Base-by-base conservation (phyloP, 1,140 invertebrate species). In the Oreohelix idahoensis region DNA sequence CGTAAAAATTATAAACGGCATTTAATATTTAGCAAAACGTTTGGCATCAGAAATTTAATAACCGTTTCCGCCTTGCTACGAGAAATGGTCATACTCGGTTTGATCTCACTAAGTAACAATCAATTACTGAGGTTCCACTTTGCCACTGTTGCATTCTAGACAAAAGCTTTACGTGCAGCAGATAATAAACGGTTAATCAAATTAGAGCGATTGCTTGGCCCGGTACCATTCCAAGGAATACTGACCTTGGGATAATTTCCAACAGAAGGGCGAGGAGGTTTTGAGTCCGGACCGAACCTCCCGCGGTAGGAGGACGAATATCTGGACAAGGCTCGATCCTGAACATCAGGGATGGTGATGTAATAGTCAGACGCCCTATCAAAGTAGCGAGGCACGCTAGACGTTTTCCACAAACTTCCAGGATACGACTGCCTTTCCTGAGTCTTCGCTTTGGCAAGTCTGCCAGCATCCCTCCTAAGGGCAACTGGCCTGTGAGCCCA, bases 201-300 rank as follows among this genome's bases (percentile, higher is more conserved):
- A 79, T 85, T 85, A 17, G 84, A 53, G 36, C 80, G 71, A 71
- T 85, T 85, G 84, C 84, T 85, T 53, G 84, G 81, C 75, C 63
- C 77, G 15, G 26, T 20, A 23, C 81, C 84, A 20, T 75, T 79
- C 81, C 80, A 36, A 15, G 81, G 84, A 35, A 85, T 76, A 69
- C 73, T 79, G 10, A 84, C 84, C 80, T 79, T 26, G 26, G 84
- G 80, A 35, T 79, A 85, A 32, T 45, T 81, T 32, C 20, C 77
- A n/a, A 83, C 51, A 20, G 76, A 83, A 26, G 77, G 74, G 8
- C 80, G 76, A 29, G 75, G 32, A 23, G 80, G 75, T 38, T 45
- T 71, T 13, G 84, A 38, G 10, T 75, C 81, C 38, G 81, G 51
- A 39, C 79, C 79, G 45, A 49, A 71, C n/a, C 53, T 70, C 66